These are phyloP conservation scores for Cabera pusaria DNA, from an alignment of 2,888 invertebrate genomes.

Conservation along the genomic window DNA sequence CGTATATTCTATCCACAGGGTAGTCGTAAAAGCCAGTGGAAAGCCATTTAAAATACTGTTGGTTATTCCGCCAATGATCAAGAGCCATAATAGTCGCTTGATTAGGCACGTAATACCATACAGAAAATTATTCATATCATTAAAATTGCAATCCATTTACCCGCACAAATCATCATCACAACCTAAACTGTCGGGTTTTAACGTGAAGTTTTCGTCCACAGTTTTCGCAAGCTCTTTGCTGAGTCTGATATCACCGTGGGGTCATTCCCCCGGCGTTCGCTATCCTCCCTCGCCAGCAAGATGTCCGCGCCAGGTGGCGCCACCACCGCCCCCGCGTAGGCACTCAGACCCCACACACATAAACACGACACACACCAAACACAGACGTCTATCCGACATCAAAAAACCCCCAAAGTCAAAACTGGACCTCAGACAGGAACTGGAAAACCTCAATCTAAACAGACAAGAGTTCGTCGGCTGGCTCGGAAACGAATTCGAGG, in stretches of 20 bases:
- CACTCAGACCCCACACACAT: constrained; percentile 52
- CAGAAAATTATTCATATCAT: not conserved
- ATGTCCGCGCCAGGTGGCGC: constrained; percentile 84
- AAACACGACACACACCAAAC: constrained; percentile 31
- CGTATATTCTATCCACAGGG: no score
- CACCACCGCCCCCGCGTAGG: constrained; percentile 70
- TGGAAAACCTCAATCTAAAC: constrained; percentile 57
- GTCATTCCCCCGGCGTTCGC: constrained; percentile 91
- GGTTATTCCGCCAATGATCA: no score
- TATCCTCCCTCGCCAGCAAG: constrained; percentile 89
- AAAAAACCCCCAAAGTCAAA: constrained; percentile 46
- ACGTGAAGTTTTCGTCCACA: constrained; percentile 52
- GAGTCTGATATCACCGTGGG: constrained; percentile 88
- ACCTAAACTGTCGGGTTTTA: constrained; percentile 8
- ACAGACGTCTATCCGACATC: constrained; percentile 49
- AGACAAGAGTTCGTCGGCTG: constrained; percentile 59
- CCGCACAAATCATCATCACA: no score
- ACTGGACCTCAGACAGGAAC: constrained; percentile 66
- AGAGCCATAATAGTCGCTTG: no score
- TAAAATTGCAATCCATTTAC: no score
- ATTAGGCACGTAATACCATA: not conserved
- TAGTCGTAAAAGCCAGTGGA: no score
- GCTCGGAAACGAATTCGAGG: constrained; percentile 63
- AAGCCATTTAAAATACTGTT: no score
- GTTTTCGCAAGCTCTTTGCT: constrained; percentile 95